Conservation (phyloP, 2,888 invertebrate genomes). For the Heliconius charithonia region DNA sequence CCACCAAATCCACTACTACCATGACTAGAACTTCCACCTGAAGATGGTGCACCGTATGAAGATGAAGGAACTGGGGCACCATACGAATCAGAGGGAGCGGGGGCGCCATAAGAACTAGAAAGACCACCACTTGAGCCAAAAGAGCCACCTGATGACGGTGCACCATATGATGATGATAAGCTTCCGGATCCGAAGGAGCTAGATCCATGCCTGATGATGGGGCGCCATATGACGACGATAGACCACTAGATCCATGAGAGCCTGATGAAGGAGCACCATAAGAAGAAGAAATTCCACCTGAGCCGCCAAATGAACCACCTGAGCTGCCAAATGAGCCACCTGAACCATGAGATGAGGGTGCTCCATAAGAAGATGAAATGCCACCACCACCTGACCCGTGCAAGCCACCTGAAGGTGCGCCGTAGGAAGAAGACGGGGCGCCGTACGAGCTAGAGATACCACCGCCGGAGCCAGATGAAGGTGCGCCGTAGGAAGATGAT, state of each 20-base stretch:
- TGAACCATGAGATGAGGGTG: constrained; percentile 52
- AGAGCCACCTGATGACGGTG: constrained; percentile 54
- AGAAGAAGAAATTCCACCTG: constrained; percentile 47
- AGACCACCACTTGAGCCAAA: constrained; percentile 78
- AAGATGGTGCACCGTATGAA: constrained; percentile 56
- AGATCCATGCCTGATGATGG: constrained; percentile 52
- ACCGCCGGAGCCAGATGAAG: constrained; percentile 47
- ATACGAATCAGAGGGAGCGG: constrained; percentile 73
- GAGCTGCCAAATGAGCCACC: constrained; percentile 64
- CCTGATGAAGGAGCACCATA: constrained; percentile 46
- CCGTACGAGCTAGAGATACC: constrained; percentile 61
- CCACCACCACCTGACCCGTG: constrained; percentile 28
- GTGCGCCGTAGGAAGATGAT: constrained; percentile 79
- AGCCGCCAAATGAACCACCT: constrained; percentile 41
- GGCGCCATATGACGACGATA: constrained; percentile 46
- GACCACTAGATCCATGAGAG: constrained; percentile 64
- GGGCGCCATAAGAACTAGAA: constrained; percentile 63
- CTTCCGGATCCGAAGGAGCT: constrained; percentile 46
- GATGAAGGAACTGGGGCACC: constrained; percentile 62
- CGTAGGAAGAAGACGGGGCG: constrained; percentile 70
- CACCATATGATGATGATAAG: constrained; percentile 45
- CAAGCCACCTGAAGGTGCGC: constrained; percentile 56
- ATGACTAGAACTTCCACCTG: constrained; percentile 61
- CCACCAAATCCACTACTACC: constrained; percentile 51
- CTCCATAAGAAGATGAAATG: constrained; percentile 61